These are phyloP conservation scores for Pogoniulus pusillus DNA, from an alignment of 2,797 vertebrate species.

Conservation along the genomic window DNA sequence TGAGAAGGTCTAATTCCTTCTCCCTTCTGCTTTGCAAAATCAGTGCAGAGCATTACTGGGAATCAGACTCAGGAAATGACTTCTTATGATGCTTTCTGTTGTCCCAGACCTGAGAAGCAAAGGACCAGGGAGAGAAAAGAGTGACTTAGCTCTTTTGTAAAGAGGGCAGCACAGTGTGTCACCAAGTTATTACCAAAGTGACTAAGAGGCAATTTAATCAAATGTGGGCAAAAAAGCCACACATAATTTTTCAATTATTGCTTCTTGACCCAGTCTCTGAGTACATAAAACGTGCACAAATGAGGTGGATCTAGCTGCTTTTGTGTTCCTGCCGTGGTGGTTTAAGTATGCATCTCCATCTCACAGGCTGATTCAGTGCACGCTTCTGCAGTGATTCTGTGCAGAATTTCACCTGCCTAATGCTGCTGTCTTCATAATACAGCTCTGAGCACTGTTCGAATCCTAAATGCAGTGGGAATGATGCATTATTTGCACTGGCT, in stretches of 20 bases:
- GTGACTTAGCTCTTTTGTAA: not conserved
- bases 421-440: not conserved
- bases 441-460: not conserved
- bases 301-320: not conserved
- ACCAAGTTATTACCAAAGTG: not conserved
- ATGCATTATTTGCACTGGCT: not conserved
- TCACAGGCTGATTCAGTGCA: not conserved
- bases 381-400: not conserved
- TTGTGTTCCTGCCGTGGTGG: not conserved
- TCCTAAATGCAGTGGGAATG: not conserved
- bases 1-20: not conserved
- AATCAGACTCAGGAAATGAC: not conserved
- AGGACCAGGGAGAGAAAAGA: not conserved
- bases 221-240: not conserved
- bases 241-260: not conserved
- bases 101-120: not conserved
- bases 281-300: not conserved
- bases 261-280: not conserved
- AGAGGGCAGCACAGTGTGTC: not conserved
- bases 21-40: not conserved
- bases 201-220: not conserved
- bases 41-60: not conserved
- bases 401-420: not conserved
- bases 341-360: not conserved
- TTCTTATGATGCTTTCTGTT: not conserved